Conservation (phyloP, 2,113 vertebrate species). For the Pangasianodon hypophthalmus region DNA sequence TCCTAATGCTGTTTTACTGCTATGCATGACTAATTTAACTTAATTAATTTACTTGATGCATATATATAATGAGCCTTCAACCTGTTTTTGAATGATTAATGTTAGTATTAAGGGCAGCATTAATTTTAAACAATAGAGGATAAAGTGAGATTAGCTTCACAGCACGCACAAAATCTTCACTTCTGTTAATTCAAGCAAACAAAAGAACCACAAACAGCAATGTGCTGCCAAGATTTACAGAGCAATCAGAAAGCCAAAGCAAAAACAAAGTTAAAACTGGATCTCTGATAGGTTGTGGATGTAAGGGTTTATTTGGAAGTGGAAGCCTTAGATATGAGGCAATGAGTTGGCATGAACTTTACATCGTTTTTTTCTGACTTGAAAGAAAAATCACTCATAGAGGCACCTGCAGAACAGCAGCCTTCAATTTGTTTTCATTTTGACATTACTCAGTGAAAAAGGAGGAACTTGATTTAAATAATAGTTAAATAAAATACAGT, state of each 20-base stretch:
- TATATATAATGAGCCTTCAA: not conserved
- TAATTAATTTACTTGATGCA: not conserved
- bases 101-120: not conserved
- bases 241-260: slow-evolving; percentile 58
- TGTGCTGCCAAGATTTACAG: slow-evolving; percentile 20
- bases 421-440: not conserved
- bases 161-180: not conserved
- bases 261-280: slow-evolving; percentile 63
- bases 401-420: not conserved
- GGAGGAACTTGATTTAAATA: no score
- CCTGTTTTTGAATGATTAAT: slow-evolving; percentile 20
- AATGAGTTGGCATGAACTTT: slow-evolving; percentile 57
- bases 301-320: slow-evolving; percentile 51
- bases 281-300: slow-evolving; percentile 65
- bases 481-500: no score
- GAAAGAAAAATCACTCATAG: not conserved
- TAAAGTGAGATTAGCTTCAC: slow-evolving; percentile 2
- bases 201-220: slow-evolving; percentile 20
- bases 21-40: not conserved
- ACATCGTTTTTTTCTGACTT: not conserved
- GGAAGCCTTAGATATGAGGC: slow-evolving; percentile 59
- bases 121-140: not conserved
- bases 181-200: slow-evolving; percentile 3
- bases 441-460: not conserved
- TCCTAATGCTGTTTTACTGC: not conserved